Percentiles rank a stretch among this genome's conserved stretches.
Conservation (phyloP, 2,113 vertebrate genomes). For the Perca flavescens region DNA sequence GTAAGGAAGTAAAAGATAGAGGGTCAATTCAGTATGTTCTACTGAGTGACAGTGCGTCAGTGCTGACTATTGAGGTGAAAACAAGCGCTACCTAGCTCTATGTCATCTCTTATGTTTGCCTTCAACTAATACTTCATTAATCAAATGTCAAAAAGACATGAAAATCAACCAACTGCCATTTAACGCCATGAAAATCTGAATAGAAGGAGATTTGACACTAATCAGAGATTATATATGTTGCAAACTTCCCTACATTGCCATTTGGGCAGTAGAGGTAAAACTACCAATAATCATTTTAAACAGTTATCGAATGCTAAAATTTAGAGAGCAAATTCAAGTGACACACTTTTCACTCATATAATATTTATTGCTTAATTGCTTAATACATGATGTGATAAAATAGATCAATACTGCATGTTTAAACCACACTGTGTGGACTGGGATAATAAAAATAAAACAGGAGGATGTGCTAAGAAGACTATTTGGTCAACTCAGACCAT, state of each 20-base stretch:
- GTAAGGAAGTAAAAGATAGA: conserved; percentile 29
- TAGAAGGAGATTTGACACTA: not conserved
- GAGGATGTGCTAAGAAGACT: not conserved
- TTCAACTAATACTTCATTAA: not conserved
- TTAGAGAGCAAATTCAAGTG: not conserved
- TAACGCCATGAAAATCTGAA: not conserved
- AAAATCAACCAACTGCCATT: not conserved
- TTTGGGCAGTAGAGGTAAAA: not conserved
- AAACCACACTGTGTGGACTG: not conserved
- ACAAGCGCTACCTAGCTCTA: conserved; percentile 1
- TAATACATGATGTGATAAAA: not conserved
- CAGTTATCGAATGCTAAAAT: not conserved
- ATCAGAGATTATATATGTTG: not conserved
- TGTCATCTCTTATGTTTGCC: not conserved
- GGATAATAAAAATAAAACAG: not conserved
- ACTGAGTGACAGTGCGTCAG: conserved; percentile 32
- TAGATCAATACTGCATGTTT: not conserved
- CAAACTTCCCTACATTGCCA: not conserved
- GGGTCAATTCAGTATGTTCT: conserved; percentile 25
- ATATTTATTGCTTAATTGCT: not conserved
- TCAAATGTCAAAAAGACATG: not conserved
- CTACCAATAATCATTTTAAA: not conserved
- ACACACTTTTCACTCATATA: not conserved
- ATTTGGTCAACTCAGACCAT: not conserved
- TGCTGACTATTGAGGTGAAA: conserved; percentile 13